phyloP scores from a whole-genome alignment of 2,113 vertebrate species.

The Electrona antarctica region DNA sequence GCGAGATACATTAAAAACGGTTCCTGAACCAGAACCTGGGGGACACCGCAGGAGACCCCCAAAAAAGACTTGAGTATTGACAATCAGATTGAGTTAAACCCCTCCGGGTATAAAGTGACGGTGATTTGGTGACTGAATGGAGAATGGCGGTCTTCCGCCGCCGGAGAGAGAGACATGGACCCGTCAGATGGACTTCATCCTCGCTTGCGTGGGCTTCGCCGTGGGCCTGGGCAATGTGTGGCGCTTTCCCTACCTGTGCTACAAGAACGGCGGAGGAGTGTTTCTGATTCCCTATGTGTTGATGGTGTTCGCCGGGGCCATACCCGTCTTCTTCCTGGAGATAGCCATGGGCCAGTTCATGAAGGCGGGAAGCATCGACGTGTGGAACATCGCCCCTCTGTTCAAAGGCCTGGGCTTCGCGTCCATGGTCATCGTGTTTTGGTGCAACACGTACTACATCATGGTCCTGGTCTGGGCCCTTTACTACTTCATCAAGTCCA shows the following conservation, averaged over 20 bases:
- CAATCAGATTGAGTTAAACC: no score
- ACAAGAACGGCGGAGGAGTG: conserved; percentile 62
- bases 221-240: conserved; percentile 8
- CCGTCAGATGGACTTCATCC: neutral
- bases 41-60: no score
- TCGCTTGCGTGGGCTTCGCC: neutral
- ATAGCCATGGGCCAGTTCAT: conserved; percentile 86
- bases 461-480: conserved; percentile 86
- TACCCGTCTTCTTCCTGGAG: conserved; percentile 87
- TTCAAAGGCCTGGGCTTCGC: conserved; percentile 81
- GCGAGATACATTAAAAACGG: no score
- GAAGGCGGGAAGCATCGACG: conserved; percentile 86
- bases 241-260: conserved; percentile 10
- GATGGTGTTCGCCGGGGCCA: conserved; percentile 81
- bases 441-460: conserved; percentile 88
- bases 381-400: conserved; percentile 85
- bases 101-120: no score
- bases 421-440: conserved; percentile 86
- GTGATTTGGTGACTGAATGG: no score
- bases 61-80: no score
- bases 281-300: conserved; percentile 86
- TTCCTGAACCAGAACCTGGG: no score
- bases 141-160: no score
- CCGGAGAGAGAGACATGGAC: neutral
- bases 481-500: conserved; percentile 85